Evolutionary conservation across 2,113 vertebrate species (phyloP).

Genomic region (Polypterus senegalus): DNA sequence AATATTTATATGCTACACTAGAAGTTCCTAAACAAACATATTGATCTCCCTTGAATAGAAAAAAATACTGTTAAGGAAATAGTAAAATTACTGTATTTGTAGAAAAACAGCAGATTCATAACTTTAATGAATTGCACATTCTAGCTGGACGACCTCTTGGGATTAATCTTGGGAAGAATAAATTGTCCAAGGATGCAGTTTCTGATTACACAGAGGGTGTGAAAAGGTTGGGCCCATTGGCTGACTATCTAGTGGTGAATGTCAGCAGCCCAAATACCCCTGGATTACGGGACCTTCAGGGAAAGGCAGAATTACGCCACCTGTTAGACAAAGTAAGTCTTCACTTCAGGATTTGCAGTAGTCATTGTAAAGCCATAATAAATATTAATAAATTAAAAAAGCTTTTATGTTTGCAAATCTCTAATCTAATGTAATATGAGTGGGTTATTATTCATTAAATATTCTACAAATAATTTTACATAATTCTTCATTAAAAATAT

Average conservation of each 20-base stretch:
- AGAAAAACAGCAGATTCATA: background rate
- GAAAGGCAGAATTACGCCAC: conserved; percentile 56
- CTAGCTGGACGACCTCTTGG: conserved; percentile 78
- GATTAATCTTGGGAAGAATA: conserved; percentile 93
- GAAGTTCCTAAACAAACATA: no score
- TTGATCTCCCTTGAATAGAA: no score
- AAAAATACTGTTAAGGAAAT: no score
- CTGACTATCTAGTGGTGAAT: conserved; percentile 90
- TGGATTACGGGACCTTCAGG: conserved; percentile 74
- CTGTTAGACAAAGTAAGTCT: conserved; percentile 65
- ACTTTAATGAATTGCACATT: background rate
- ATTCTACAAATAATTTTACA: no score
- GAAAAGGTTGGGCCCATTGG: conserved; percentile 65
- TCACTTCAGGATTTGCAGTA: background rate
- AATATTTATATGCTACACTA: no score
- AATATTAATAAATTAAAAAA: no score
- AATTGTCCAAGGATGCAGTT: conserved; percentile 61
- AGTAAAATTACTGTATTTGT: background rate
- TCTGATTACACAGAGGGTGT: conserved; percentile 75
- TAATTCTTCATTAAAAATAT: no score
- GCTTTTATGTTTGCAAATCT: no score
- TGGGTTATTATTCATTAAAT: no score
- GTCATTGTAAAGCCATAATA: background rate
- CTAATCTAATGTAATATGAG: no score
- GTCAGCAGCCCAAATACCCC: conserved; percentile 92